Evolutionary conservation across 2,888 invertebrate species (phyloP), one percentile per base, ranked within the genome.

Genomic region (Dasysyrphus albostriatus): DNA sequence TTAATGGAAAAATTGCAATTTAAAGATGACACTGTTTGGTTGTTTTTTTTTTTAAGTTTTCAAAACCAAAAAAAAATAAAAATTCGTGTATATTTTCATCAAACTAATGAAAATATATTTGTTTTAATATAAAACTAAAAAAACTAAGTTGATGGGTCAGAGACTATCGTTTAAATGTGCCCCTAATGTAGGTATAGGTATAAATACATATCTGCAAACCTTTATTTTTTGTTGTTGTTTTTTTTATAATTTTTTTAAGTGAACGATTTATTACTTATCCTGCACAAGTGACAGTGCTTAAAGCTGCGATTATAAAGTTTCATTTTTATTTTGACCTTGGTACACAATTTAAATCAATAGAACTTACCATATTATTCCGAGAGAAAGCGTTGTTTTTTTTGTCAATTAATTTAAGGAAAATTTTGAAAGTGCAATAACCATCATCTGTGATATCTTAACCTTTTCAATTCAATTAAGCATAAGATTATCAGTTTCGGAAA

Each of bases 301-400:
- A 34, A 47, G n/a, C 63, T 47, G 47, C 49, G 65, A 67, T 34
- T 67, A 49, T 67, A 16, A 67, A 34, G 37, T 49, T 67, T 49
- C 8, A 14, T 67, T 63, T 49, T 34, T 49, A 19, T 16, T 67
- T 12, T 34, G 34, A 49, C 65, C 65, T 67, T 49, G 65, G 34
- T 3, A 8, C 2, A 12, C 34, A 49, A 67, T 67, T 67, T 49
- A 67, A 19, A 61, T 7, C 4, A 61, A 24, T 16, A 47, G 12
- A 39, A 16, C 7, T 14, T 32, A 29, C 29, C 29, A n/a, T 24
- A 32, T 54, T 54, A 54, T 8, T 32, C 54, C n/a, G n/a, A 8
- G 29, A 8, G 4, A n/a, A 54, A 54, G 3, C 2, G 29, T 54
- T 54, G 14, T n/a, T 24, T 24, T 24, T 24, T 0, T n/a, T 54